These are phyloP conservation scores for Invenusta paracnida DNA, from an alignment of 2,888 invertebrate species.

Conservation along the genomic window DNA sequence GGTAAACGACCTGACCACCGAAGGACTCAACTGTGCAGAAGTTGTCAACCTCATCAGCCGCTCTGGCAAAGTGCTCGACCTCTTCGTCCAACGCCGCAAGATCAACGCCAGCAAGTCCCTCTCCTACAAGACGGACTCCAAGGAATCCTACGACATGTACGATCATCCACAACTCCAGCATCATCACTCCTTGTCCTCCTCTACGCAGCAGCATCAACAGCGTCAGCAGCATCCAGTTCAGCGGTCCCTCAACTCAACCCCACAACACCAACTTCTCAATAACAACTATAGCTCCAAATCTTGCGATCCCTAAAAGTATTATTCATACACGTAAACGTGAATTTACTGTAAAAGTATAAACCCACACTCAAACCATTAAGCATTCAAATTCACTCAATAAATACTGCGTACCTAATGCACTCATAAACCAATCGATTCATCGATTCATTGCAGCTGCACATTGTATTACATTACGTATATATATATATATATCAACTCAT, in stretches of 20 bases:
- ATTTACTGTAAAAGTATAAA: no score
- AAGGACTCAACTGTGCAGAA: conserved; percentile 9
- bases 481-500: no score
- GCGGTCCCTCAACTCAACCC: not conserved
- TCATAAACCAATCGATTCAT: no score
- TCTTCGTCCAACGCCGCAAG: not conserved
- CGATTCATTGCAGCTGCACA: no score
- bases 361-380: no score
- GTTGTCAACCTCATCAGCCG: conserved; percentile 17
- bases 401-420: no score
- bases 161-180: not conserved
- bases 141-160: not conserved
- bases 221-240: not conserved
- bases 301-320: not conserved
- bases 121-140: not conserved
- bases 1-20: not conserved
- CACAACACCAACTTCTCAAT: not conserved
- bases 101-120: not conserved
- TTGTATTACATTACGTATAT: no score
- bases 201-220: not conserved
- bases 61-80: not conserved
- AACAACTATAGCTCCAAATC: not conserved
- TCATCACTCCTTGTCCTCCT: not conserved
- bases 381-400: no score
- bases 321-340: no score